A percentile compares a stretch with the other conserved stretches of the same genome.
These are phyloP conservation scores for Brachystomella parvula DNA, from an alignment of 1,140 invertebrate species.

Conservation along the genomic window DNA sequence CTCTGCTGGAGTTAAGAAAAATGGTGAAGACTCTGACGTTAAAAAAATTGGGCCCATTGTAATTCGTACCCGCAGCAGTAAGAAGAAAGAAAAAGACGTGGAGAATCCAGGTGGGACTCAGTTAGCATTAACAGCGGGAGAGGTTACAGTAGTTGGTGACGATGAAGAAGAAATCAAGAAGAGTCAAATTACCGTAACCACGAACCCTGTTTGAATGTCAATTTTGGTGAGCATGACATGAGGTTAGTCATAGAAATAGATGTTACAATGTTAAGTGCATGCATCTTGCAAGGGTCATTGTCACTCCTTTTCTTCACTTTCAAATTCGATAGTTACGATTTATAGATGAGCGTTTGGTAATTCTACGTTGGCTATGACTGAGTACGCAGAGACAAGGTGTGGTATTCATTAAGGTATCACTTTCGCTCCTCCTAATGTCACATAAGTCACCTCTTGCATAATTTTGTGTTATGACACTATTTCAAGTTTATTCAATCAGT, in stretches of 20 bases:
- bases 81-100: background rate
- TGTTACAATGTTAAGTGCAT: background rate
- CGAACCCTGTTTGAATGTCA: background rate
- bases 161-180: background rate
- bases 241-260: background rate
- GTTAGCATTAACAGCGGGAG: background rate
- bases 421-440: no score
- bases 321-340: no score
- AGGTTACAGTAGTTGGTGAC: background rate
- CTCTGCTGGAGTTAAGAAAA: constrained; percentile 8
- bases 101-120: background rate
- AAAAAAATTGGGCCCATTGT: constrained; percentile 14
- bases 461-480: no score
- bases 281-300: background rate
- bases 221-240: background rate
- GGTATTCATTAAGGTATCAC: no score
- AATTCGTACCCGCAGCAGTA: background rate
- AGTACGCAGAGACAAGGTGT: no score
- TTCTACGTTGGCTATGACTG: no score
- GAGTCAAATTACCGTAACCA: background rate
- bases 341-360: no score
- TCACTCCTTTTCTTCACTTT: background rate
- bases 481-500: no score
- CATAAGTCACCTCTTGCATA: no score
- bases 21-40: background rate